A percentile compares a stretch with the other conserved stretches of the same genome.
These are phyloP conservation scores for Rhopalosiphum padi DNA, from an alignment of 1,140 invertebrate genomes.

Conservation along the genomic window DNA sequence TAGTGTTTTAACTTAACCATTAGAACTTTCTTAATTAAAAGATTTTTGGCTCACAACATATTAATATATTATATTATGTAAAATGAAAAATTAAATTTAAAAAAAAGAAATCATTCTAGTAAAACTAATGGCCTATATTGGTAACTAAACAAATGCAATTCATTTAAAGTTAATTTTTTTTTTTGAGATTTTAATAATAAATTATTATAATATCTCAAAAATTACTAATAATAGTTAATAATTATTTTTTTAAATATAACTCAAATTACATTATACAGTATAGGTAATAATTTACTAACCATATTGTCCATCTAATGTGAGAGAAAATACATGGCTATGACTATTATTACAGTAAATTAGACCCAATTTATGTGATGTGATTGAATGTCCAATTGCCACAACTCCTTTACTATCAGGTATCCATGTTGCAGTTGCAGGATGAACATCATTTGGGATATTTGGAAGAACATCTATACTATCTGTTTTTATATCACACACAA, in stretches of 20 bases:
- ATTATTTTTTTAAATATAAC: no score
- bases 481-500: slow-evolving; percentile 72
- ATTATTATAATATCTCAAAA: no score
- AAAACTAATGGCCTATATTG: not conserved
- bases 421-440: slow-evolving; percentile 77
- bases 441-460: slow-evolving; percentile 72
- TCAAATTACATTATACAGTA: no score
- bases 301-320: slow-evolving; percentile 68
- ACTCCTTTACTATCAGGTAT: slow-evolving; percentile 72
- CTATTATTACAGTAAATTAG: slow-evolving; percentile 84
- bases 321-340: slow-evolving; percentile 71
- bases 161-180: no score
- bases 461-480: slow-evolving; percentile 69
- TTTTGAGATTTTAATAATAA: no score
- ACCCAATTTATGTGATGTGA: slow-evolving; percentile 78
- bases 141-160: no score
- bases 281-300: slow-evolving; percentile 66
- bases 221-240: no score
- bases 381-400: slow-evolving; percentile 79
- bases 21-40: slow-evolving; percentile 51
- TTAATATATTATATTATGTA: no score
- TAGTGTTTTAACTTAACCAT: slow-evolving; percentile 67
- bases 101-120: not conserved
- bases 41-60: not conserved
- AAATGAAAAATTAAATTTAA: not conserved